Evolutionary conservation across 2,888 invertebrate species (phyloP), one percentile per base, ranked within the genome.

Genomic region (Drosophila pegasa): DNA sequence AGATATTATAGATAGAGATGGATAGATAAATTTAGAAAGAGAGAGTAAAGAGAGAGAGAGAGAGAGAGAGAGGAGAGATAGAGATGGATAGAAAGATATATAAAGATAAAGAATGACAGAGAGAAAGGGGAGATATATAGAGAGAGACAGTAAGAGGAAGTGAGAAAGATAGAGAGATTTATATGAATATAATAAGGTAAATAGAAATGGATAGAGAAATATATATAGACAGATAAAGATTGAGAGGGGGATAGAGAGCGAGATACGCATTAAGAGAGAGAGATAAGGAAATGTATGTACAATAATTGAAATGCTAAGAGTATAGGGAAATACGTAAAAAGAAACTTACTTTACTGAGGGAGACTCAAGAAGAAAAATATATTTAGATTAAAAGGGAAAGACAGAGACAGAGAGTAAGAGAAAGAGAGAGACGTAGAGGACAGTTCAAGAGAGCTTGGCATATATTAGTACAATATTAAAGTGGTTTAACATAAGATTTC

Each of bases 401-500:
- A 41, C 9, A 16, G 6, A 45, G 10, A 45, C 0, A 27, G 10
- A 10, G 27, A 27, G 25, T 16, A 4, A 45, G 27, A 27, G 5
- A 43, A n/a, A 25, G 2, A n/a, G 25, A n/a, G 9, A 43, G n/a
- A 25, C 3, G 3, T 7, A 41, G 14, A 40, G 3, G 31, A 31
- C 2, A 12, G 2, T 31, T 31, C 3, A 12, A 31, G 18, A 50
- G 33, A 48, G 37, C 31, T 18, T 51, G 57, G 48, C 63, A 65
- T 77, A 63, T 66, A 12, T 47, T 29, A 51, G 58, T 70, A 59
- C n/a, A n/a, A n/a, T n/a, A 61, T 52, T 50, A 54, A 9, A 50
- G 18, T 45, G 54, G 55, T 57, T 27, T n/a, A 27, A 18, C 8
- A 27, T 14, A 16, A 29, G 9, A 43, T n/a, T 31, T 16, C 22